phyloP scores from a whole-genome alignment of 2,888 invertebrate genomes.

The Aspidiotus rigidus region DNA sequence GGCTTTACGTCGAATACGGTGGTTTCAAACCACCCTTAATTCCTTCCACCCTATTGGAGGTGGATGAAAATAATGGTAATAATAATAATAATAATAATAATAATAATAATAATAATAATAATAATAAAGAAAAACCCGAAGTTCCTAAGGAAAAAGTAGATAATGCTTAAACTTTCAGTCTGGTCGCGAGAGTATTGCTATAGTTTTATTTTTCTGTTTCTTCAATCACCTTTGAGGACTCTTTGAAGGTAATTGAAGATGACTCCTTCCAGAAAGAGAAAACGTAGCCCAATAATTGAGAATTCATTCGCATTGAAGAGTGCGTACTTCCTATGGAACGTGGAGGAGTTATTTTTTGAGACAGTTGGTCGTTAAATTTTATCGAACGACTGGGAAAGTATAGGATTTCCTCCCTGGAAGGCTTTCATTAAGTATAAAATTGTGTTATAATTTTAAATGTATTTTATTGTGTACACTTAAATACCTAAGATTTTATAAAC shows the following conservation, averaged over 20 bases:
- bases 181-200: too few species aligned
- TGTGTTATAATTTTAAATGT: not conserved
- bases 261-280: too few species aligned
- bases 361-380: too few species aligned
- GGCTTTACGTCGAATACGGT: conserved; percentile 63
- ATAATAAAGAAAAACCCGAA: conserved; percentile 1
- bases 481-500: too few species aligned
- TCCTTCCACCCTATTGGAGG: conserved; percentile 70
- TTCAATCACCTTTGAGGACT: too few species aligned
- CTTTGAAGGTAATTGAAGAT: too few species aligned
- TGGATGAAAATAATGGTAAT: conserved; percentile 44
- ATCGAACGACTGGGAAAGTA: not conserved
- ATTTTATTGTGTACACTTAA: too few species aligned
- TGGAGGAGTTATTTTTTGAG: too few species aligned
- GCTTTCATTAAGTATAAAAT: not conserved
- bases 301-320: not conserved
- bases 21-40: conserved; percentile 72
- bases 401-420: not conserved
- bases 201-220: too few species aligned
- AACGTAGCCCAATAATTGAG: not conserved
- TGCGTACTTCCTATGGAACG: too few species aligned
- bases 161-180: not conserved
- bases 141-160: conserved; percentile 23
- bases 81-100: too few species aligned
- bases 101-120: not conserved